Conservation (phyloP, 2,888 invertebrate genomes). For the Oscheius sp. region DNA sequence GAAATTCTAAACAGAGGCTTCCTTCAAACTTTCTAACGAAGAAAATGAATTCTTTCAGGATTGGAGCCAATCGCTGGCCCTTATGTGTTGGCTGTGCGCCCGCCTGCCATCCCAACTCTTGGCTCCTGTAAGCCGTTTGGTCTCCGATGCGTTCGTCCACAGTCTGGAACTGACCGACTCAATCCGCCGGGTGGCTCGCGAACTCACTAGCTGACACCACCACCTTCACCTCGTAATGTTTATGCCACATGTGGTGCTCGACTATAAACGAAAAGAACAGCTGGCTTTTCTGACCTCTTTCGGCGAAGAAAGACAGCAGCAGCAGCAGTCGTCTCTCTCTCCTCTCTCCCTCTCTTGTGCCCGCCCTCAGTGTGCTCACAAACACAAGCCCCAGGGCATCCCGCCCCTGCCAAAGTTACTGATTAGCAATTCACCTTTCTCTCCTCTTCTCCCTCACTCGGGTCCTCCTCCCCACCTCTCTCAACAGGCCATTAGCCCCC, state of each 20-base stretch:
- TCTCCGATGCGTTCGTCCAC: slow-evolving; percentile 20
- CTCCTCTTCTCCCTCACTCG: background rate
- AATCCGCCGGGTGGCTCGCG: slow-evolving; percentile 5
- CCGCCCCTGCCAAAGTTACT: background rate
- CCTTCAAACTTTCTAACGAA: too few species aligned
- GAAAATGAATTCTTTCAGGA: slow-evolving; percentile 16
- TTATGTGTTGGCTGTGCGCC: slow-evolving; percentile 22
- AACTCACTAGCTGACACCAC: background rate
- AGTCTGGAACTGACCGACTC: background rate
- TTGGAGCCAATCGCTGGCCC: slow-evolving; percentile 16
- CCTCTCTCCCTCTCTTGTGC: background rate
- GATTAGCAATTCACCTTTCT: background rate
- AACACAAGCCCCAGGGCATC: background rate
- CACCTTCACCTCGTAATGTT: slow-evolving; percentile 4
- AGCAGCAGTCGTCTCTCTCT: too few species aligned
- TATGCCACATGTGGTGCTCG: slow-evolving; percentile 6
- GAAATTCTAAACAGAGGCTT: too few species aligned
- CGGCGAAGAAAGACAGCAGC: too few species aligned
- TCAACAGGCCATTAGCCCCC: too few species aligned
- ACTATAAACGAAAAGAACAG: slow-evolving; percentile 18
- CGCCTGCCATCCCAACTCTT: slow-evolving; percentile 15
- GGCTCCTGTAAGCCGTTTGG: slow-evolving; percentile 12
- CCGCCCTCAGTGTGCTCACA: background rate
- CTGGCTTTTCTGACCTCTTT: background rate
- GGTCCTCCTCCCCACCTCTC: background rate